A percentile compares a stretch with the other conserved stretches of the same genome.
phyloP scores from a whole-genome alignment of 2,888 invertebrate species.

The Xylota sylvarum region DNA sequence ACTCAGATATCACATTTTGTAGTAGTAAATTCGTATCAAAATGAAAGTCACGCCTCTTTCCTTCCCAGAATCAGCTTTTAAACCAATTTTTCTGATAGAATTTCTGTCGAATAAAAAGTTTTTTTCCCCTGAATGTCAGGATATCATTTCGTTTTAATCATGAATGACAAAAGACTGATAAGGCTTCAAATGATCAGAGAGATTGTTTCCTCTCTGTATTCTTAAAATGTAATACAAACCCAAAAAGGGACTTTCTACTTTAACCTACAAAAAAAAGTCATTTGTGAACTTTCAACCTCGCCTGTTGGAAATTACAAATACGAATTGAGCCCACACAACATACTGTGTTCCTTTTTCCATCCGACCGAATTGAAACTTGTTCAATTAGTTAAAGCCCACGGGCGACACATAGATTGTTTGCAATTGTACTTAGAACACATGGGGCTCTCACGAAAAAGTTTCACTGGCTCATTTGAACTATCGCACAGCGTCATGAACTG shows the following conservation, averaged over 20 bases:
- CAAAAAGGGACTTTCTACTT: constrained; percentile 6
- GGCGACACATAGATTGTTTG: constrained; percentile 66
- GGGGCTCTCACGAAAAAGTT: constrained; percentile 35
- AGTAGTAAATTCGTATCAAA: too few species aligned
- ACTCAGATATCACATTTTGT: too few species aligned
- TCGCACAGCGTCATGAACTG: constrained; percentile 12
- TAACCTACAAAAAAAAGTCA: constrained; percentile 16
- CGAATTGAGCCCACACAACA: constrained; percentile 30
- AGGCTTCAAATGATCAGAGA: too few species aligned
- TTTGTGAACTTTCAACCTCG: constrained; percentile 54
- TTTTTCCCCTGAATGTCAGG: too few species aligned
- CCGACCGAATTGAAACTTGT: constrained; percentile 54
- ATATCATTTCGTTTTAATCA: too few species aligned
- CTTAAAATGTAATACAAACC: neutral
- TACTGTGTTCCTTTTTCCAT: constrained; percentile 20
- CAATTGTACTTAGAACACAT: constrained; percentile 60
- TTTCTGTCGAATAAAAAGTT: too few species aligned
- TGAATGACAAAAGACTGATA: too few species aligned
- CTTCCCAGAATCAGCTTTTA: too few species aligned
- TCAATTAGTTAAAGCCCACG: constrained; percentile 69
- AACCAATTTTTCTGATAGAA: too few species aligned
- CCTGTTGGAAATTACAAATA: constrained; percentile 41
- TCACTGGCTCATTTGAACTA: constrained; percentile 36
- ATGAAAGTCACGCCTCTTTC: too few species aligned
- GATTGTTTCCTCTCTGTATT: neutral